These are phyloP conservation scores for Drosophila neonasuta DNA, from an alignment of 2,888 invertebrate genomes.

Conservation along the genomic window DNA sequence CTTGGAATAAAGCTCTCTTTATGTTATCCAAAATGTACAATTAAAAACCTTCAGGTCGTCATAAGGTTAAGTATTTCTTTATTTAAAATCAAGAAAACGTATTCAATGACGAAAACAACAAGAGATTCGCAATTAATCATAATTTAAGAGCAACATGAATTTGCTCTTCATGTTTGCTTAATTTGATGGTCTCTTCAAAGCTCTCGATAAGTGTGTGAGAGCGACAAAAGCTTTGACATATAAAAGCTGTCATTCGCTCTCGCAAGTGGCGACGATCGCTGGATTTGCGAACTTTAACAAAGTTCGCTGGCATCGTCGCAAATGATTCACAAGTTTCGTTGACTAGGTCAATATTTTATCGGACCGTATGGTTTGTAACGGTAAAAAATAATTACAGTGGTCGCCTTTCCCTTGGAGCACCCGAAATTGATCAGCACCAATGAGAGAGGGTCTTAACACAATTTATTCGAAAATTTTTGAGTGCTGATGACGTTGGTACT, in stretches of 20 bases:
- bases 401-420: conserved; percentile 37
- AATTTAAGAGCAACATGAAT: conserved; percentile 14
- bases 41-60: conserved; percentile 43
- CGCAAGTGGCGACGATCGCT: conserved; percentile 18
- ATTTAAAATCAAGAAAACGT: conserved; percentile 35
- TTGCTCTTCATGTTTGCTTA: conserved; percentile 23
- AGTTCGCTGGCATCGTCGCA: conserved; percentile 24
- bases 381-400: conserved; percentile 61
- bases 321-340: conserved; percentile 54
- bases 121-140: conserved; percentile 13
- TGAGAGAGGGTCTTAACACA: conserved; percentile 17
- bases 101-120: conserved; percentile 32
- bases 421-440: conserved; percentile 43
- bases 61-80: conserved; percentile 47
- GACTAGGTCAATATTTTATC: conserved; percentile 71
- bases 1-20: not conserved
- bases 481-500: conserved; percentile 27
- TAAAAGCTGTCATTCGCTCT: conserved; percentile 39
- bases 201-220: conserved; percentile 14
- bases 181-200: conserved; percentile 32
- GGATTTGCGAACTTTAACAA: conserved; percentile 31
- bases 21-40: conserved; percentile 10
- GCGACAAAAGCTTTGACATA: conserved; percentile 39
- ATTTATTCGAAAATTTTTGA: not conserved
- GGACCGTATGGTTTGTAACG: conserved; percentile 53